Conservation (phyloP, 2,797 vertebrate species). For the Chloroceryle amazona region DNA sequence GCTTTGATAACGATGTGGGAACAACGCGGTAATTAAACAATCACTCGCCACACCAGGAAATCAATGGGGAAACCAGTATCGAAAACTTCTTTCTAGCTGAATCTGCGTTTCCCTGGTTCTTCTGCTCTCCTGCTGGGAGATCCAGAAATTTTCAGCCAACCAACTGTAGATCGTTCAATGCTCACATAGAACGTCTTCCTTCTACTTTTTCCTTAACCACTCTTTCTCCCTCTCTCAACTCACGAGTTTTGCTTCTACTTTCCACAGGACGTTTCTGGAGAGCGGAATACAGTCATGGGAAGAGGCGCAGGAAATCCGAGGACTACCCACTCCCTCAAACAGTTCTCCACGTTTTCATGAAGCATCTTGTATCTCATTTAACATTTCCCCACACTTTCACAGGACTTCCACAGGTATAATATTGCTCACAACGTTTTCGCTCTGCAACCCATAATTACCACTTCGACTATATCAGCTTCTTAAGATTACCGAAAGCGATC, state of each 20-base stretch:
- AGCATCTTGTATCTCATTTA: accelerated
- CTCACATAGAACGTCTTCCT: accelerated
- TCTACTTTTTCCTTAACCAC: not conserved
- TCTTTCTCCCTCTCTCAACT: accelerated
- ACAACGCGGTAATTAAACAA: accelerated
- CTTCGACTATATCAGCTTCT: accelerated
- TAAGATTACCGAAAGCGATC: accelerated
- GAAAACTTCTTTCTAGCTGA: accelerated
- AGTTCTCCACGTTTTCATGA: not conserved
- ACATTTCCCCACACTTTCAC: accelerated
- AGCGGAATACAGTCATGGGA: accelerated
- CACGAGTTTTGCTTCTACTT: accelerated
- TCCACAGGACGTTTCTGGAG: accelerated
- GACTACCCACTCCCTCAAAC: accelerated
- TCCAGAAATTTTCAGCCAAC: accelerated
- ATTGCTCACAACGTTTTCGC: accelerated
- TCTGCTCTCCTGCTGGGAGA: not conserved
- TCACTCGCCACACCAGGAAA: not conserved
- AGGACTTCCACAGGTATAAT: accelerated
- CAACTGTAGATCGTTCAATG: accelerated
- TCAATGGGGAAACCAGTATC: accelerated
- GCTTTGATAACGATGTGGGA: accelerated
- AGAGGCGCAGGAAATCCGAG: accelerated
- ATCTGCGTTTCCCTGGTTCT: not conserved
- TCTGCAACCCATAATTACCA: accelerated